Conservation (phyloP, 2,888 invertebrate genomes). For the Lasius platythorax region DNA sequence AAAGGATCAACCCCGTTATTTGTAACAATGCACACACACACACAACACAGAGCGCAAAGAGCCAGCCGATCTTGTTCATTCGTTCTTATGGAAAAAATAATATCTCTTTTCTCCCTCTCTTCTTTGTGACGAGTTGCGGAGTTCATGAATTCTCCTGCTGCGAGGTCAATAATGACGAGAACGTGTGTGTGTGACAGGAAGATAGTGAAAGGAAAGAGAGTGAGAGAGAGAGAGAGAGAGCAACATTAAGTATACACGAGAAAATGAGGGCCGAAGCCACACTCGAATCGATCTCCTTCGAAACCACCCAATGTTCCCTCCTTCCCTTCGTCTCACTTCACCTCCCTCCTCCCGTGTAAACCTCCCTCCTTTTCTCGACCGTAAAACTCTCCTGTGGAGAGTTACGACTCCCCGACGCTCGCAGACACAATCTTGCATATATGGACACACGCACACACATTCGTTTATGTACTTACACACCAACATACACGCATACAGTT, state of each 20-base stretch:
- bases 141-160: slow-evolving; percentile 15
- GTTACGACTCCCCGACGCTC: slow-evolving; percentile 62
- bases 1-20: background rate
- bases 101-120: background rate
- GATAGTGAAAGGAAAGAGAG: background rate
- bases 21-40: background rate
- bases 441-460: slow-evolving; percentile 48
- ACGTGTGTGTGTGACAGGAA: background rate
- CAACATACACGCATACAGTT: slow-evolving; percentile 39
- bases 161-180: slow-evolving; percentile 8
- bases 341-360: slow-evolving; percentile 4
- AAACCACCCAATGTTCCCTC: slow-evolving; percentile 29
- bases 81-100: background rate
- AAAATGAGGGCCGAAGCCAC: slow-evolving; percentile 40
- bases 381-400: slow-evolving; percentile 61
- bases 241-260: slow-evolving; percentile 43
- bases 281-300: slow-evolving; percentile 70
- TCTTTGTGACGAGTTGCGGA: background rate
- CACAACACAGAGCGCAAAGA: background rate
- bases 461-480: slow-evolving; percentile 31
- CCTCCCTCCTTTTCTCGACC: slow-evolving; percentile 60
- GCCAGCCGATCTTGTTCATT: background rate
- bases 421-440: slow-evolving; percentile 35
- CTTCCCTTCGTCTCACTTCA: background rate
- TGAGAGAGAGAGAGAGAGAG: background rate